These are phyloP conservation scores for Chrysolina haemoptera DNA, from an alignment of 2,888 invertebrate genomes.

Conservation along the genomic window DNA sequence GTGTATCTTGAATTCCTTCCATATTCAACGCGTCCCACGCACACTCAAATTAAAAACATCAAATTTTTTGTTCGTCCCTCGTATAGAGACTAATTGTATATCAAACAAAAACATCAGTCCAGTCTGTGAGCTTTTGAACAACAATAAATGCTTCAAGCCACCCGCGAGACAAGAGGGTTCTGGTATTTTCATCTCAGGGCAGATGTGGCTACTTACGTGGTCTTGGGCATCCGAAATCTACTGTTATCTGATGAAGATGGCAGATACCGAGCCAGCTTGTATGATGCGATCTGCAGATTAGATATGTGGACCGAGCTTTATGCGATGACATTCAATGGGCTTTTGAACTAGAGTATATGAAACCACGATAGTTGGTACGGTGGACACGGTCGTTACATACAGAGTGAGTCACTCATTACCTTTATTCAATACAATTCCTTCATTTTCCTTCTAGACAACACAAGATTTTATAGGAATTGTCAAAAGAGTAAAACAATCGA, in stretches of 20 bases:
- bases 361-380: conserved; percentile 17
- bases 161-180: conserved; percentile 11
- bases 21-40: no score
- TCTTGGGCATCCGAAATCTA: conserved; percentile 54
- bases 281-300: conserved; percentile 65
- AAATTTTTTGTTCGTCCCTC: not conserved
- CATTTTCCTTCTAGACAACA: no score
- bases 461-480: no score
- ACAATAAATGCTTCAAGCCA: conserved; percentile 6
- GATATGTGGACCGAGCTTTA: conserved; percentile 61
- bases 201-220: conserved; percentile 61
- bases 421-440: not conserved
- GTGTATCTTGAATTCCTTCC: no score
- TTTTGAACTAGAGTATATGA: conserved; percentile 54
- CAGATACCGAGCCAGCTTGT: conserved; percentile 60
- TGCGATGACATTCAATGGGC: conserved; percentile 63
- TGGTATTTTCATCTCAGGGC: conserved; percentile 49
- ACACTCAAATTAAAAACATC: no score
- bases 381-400: not conserved
- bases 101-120: not conserved
- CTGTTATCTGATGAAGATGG: conserved; percentile 58
- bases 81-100: not conserved
- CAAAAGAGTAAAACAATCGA: no score
- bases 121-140: not conserved
- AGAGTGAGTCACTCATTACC: no score